These are phyloP conservation scores for Acomys russatus DNA, from an alignment of 2,797 vertebrate genomes.

Conservation along the genomic window DNA sequence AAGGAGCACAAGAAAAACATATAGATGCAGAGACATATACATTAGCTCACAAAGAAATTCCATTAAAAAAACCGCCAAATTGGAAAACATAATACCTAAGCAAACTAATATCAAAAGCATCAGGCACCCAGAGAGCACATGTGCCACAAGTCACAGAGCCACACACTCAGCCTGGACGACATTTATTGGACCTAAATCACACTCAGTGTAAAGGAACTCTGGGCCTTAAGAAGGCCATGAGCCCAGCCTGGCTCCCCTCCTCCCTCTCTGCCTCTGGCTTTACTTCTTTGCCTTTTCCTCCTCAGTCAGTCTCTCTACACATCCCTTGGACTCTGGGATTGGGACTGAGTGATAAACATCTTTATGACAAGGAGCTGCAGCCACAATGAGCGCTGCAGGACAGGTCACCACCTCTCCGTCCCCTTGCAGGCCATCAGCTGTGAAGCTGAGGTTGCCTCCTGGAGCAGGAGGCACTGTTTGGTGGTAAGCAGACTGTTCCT, in stretches of 20 bases:
- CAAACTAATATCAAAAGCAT: background rate
- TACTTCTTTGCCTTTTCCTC: background rate
- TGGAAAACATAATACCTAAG: background rate
- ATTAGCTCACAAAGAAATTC: background rate
- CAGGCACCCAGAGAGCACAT: background rate
- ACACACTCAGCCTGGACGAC: background rate
- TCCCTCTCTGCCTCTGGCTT: background rate
- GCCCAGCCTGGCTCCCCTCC: background rate
- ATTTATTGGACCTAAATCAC: background rate
- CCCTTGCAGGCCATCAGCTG: background rate
- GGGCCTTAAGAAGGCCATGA: background rate
- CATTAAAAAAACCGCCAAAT: background rate
- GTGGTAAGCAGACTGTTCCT: background rate
- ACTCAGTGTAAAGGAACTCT: background rate
- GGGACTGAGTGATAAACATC: background rate
- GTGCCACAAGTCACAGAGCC: background rate
- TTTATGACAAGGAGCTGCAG: background rate
- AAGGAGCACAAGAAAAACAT: background rate
- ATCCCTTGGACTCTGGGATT: background rate
- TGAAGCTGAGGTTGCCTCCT: background rate
- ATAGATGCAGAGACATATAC: background rate
- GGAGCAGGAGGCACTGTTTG: no score
- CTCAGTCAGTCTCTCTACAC: background rate
- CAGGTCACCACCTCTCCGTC: background rate
- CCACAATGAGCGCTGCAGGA: background rate